A percentile compares a stretch with the other conserved stretches of the same genome.
Evolutionary conservation across 1,140 invertebrate species (phyloP).

Genomic region (Apocrypta bakeri): DNA sequence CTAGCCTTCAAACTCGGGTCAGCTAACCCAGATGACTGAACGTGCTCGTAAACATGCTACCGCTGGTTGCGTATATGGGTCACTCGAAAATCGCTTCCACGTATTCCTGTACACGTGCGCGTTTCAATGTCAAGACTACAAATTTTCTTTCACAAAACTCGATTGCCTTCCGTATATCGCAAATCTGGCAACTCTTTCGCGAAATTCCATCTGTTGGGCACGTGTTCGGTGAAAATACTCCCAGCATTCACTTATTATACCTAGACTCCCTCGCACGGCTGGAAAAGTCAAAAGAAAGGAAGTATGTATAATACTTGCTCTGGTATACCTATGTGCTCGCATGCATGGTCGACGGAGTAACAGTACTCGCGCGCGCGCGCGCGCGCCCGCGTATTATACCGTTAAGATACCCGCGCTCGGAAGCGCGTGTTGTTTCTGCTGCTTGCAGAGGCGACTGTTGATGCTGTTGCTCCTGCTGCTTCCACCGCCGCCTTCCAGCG

Average conservation of each 20-base stretch:
- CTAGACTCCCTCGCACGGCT: not conserved
- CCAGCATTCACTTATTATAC: too few species aligned
- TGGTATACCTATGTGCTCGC: not conserved
- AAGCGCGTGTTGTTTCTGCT: not conserved
- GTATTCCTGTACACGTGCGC: too few species aligned
- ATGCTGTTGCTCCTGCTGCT: not conserved
- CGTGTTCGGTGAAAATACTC: not conserved
- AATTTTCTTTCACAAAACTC: too few species aligned
- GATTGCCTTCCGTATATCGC: too few species aligned
- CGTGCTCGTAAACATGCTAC: not conserved
- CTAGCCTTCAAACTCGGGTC: not conserved
- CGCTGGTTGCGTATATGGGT: not conserved
- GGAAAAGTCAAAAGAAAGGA: constrained; percentile 17
- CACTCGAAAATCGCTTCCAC: not conserved
- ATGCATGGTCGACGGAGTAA: constrained; percentile 38
- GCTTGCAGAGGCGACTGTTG: not conserved
- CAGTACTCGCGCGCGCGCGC: constrained; percentile 43
- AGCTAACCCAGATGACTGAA: not conserved
- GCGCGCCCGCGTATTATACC: constrained; percentile 33
- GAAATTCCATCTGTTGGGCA: not conserved
- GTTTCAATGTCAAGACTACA: too few species aligned
- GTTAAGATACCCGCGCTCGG: constrained; percentile 34
- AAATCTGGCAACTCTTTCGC: too few species aligned
- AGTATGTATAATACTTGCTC: not conserved
- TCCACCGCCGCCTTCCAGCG: not conserved